These are phyloP conservation scores for Mythimna vitellina DNA, from an alignment of 2,888 invertebrate genomes.

Conservation along the genomic window DNA sequence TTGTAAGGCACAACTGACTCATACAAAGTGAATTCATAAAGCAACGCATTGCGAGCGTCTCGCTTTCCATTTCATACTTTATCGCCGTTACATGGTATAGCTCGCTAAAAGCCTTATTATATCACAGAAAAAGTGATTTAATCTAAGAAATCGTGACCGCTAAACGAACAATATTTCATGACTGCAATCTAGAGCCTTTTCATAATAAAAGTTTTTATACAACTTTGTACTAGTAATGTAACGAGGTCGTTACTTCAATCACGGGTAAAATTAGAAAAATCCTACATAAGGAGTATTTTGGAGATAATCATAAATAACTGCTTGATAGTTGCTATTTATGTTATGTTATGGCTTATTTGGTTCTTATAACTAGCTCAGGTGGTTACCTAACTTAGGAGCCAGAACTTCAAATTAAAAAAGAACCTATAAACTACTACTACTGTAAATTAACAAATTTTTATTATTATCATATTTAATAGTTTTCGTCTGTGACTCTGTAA, in stretches of 20 bases:
- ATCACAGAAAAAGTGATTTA: constrained; percentile 42
- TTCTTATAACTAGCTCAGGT: no score
- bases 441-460: no score
- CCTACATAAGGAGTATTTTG: no score
- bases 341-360: no score
- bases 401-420: no score
- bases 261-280: constrained; percentile 20
- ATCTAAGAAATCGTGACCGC: constrained; percentile 59
- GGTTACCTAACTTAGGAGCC: no score
- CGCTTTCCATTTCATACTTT: constrained; percentile 55
- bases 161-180: constrained; percentile 49
- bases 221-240: constrained; percentile 27
- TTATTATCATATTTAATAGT: no score
- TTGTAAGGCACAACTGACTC: constrained; percentile 59
- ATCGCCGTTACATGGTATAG: constrained; percentile 48
- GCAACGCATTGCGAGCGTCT: constrained; percentile 60
- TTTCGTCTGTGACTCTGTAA: no score
- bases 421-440: no score
- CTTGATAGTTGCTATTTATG: no score
- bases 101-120: constrained; percentile 48
- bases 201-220: constrained; percentile 19
- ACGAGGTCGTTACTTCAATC: constrained; percentile 37
- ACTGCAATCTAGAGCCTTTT: constrained; percentile 21
- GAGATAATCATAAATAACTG: no score
- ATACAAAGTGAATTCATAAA: constrained; percentile 71